These are phyloP conservation scores for Oncorhynchus tshawytscha DNA, from an alignment of 2,113 vertebrate genomes.

Conservation along the genomic window DNA sequence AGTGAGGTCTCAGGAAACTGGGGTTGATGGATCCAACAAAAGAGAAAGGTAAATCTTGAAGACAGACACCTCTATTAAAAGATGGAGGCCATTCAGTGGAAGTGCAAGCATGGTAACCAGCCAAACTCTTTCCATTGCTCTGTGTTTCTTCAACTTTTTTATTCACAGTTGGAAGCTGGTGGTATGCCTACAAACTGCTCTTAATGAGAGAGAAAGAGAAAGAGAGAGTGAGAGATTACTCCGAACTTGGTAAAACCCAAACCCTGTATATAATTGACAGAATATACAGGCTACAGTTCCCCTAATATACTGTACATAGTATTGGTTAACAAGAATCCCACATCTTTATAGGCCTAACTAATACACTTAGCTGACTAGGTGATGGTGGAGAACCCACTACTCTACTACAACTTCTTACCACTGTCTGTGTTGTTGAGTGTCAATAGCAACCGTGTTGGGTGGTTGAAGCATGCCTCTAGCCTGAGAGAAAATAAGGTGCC, in stretches of 20 bases:
- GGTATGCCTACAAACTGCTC: background rate
- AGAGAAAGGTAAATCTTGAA: background rate
- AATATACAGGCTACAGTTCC: too few species aligned
- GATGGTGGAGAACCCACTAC: too few species aligned
- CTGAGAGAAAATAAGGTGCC: background rate
- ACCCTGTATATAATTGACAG: too few species aligned
- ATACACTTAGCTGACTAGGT: too few species aligned
- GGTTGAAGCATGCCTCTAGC: background rate
- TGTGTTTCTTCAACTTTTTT: background rate
- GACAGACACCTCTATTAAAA: background rate
- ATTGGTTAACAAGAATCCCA: too few species aligned
- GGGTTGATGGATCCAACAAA: background rate
- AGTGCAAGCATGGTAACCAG: background rate
- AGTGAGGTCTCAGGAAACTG: background rate
- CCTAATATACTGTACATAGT: too few species aligned
- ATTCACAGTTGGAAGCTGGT: background rate
- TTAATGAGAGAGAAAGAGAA: background rate
- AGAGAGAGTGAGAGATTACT: background rate
- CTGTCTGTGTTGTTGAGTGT: background rate
- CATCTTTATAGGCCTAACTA: too few species aligned
- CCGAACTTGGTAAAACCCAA: too few species aligned
- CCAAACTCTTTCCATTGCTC: slow-evolving; percentile 3
- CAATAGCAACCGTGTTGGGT: background rate
- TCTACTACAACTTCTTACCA: too few species aligned
- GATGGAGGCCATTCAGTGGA: too few species aligned